Evolutionary conservation across 1,140 invertebrate species (phyloP), one percentile per base, ranked within the genome.

Genomic region (Drosophila navojoa): DNA sequence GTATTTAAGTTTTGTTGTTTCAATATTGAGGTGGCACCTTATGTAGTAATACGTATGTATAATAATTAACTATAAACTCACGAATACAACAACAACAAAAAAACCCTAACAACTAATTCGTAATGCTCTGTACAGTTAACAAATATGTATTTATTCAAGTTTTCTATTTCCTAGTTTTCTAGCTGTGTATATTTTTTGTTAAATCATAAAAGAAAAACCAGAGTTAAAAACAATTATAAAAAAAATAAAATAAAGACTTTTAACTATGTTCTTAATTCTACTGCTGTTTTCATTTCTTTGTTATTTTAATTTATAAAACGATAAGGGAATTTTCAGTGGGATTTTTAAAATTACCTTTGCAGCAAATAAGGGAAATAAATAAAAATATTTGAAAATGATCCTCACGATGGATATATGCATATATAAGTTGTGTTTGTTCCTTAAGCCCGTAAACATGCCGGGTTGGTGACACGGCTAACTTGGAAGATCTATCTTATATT

Each of bases 1-100:
- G 86, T 90, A 61, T 87, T 89, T 82, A 87, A 82, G 79, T 87
- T 87, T 86, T 85, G 81, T 90, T 90, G 77, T 90, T 71, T 68
- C 64, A 74, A 78, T 59, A 29, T 13, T 61, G 57, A 81, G 77
- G 62, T 77, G 45, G 60, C 40, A 29, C 57, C 40, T 59, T 32
- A 58, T 29, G 13, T 44, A 44, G 42, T 29, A 59, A 59, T 32
- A 50, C 53, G 53, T 62, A 67, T 64, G 19, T 22, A 22, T 22
- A 22, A 22, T 22, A 22, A 22, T 22, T 22, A 22, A 22, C 19
- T 22, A 32, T 32, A 45, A 44, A 44, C 3, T 4, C 27, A 44
- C 13, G 15, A 44, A 44, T 19, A 16, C 42, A 45, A 45, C 35
- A 38, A 11, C 35, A 38, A 45, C 16, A 45, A 45, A 15, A n/a